Conservation (phyloP, 92 coral and sea anemone genomes). For the Parazoanthus swiftii region DNA sequence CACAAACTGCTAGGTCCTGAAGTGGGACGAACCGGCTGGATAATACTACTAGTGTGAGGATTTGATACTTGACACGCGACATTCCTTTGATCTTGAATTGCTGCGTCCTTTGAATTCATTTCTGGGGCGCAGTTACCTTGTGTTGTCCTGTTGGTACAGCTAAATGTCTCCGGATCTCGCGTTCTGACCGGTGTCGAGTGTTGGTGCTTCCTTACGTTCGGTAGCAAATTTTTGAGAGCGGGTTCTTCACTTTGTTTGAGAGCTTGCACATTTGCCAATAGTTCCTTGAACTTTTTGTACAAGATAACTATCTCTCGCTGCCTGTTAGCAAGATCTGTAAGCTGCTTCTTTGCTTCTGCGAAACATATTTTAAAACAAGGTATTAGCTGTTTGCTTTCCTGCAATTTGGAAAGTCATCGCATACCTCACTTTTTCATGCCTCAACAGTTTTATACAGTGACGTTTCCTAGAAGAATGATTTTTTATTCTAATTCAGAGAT, state of each 20-base stretch:
- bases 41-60: neutral
- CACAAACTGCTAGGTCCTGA: neutral
- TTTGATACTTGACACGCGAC: neutral
- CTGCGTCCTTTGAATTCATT: neutral
- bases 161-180: neutral
- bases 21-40: neutral
- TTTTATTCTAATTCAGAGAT: no score
- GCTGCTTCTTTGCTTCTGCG: conserved; percentile 40
- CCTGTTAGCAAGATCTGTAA: conserved; percentile 60
- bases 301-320: conserved; percentile 63
- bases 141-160: neutral
- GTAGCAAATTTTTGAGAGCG: neutral
- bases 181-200: neutral
- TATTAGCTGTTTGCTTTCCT: no score
- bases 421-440: neutral
- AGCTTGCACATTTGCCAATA: conserved; percentile 53
- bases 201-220: conserved; percentile 27
- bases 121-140: neutral
- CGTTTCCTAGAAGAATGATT: no score
- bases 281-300: conserved; percentile 60
- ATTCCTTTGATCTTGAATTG: neutral
- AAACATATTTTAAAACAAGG: neutral
- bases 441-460: neutral
- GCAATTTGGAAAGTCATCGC: no score
- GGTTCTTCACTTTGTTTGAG: conserved; percentile 45